Conservation (phyloP, 2,888 invertebrate genomes). For the Zygothrica quintamaculata region DNA sequence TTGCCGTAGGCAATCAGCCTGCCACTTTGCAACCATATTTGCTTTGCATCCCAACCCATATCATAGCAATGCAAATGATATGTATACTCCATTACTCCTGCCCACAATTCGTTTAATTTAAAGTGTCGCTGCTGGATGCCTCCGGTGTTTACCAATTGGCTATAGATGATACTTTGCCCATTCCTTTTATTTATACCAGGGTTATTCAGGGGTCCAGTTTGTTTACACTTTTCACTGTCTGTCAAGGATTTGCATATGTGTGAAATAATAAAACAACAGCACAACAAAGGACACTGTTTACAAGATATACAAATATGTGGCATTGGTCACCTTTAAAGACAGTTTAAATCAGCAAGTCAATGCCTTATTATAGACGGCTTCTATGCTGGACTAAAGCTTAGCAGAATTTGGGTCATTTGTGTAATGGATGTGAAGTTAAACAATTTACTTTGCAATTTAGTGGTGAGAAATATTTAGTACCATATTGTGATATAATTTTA, state of each 20-base stretch:
- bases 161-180: slow-evolving; percentile 35
- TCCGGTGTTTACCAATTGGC: slow-evolving; percentile 45
- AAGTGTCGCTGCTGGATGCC: slow-evolving; percentile 60
- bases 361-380: no score
- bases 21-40: slow-evolving; percentile 48
- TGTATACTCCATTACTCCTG: slow-evolving; percentile 51
- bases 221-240: slow-evolving; percentile 20
- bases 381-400: no score
- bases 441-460: no score
- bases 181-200: background rate
- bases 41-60: no score
- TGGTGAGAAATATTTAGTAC: no score
- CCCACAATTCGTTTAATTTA: slow-evolving; percentile 54
- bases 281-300: slow-evolving; percentile 26
- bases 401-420: no score
- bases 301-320: no score
- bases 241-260: slow-evolving; percentile 26
- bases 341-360: slow-evolving; percentile 17
- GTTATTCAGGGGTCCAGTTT: background rate
- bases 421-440: no score
- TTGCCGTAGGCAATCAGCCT: slow-evolving; percentile 59
- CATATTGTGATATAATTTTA: background rate
- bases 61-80: slow-evolving; percentile 65
- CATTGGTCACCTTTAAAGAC: slow-evolving; percentile 1
- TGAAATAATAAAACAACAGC: slow-evolving; percentile 46